These are phyloP conservation scores for Muscicapa adusta DNA, from an alignment of 2,113 vertebrate species.

Conservation along the genomic window DNA sequence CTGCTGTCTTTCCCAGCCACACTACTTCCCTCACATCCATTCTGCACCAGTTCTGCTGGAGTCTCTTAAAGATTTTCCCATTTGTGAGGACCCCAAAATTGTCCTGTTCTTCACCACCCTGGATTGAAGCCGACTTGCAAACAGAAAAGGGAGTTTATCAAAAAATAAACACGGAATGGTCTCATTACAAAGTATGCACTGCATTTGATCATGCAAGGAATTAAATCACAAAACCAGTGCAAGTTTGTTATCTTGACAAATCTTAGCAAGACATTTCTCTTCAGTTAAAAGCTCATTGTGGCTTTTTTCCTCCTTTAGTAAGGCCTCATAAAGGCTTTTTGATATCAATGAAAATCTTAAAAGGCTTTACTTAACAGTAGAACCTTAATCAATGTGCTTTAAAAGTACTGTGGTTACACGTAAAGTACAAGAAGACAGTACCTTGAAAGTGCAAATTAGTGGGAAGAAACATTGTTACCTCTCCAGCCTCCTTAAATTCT, in stretches of 20 bases:
- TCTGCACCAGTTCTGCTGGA: background rate
- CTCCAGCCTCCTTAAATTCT: background rate
- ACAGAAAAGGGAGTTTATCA: background rate
- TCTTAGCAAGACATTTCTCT: slow-evolving; percentile 53
- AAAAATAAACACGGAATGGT: slow-evolving; percentile 8
- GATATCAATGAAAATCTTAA: slow-evolving; percentile 56
- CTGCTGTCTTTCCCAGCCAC: background rate
- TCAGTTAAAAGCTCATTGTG: slow-evolving; percentile 57
- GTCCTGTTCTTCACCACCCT: background rate
- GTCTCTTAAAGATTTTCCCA: background rate
- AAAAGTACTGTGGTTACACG: background rate
- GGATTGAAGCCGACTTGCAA: background rate
- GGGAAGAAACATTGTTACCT: slow-evolving; percentile 48
- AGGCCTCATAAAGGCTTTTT: slow-evolving; percentile 41
- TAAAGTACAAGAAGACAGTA: slow-evolving; percentile 34
- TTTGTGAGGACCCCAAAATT: background rate
- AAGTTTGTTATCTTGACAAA: slow-evolving; percentile 57
- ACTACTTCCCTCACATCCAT: background rate
- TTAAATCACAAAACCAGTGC: slow-evolving; percentile 43
- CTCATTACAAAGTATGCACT: background rate
- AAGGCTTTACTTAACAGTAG: slow-evolving; percentile 61
- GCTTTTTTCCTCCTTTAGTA: slow-evolving; percentile 46
- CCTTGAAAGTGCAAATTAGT: slow-evolving; percentile 56
- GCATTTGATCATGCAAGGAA: slow-evolving; percentile 44
- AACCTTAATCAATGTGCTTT: slow-evolving; percentile 61